Conservation (phyloP, 2,888 invertebrate genomes). For the Anoplius nigerrimus region DNA sequence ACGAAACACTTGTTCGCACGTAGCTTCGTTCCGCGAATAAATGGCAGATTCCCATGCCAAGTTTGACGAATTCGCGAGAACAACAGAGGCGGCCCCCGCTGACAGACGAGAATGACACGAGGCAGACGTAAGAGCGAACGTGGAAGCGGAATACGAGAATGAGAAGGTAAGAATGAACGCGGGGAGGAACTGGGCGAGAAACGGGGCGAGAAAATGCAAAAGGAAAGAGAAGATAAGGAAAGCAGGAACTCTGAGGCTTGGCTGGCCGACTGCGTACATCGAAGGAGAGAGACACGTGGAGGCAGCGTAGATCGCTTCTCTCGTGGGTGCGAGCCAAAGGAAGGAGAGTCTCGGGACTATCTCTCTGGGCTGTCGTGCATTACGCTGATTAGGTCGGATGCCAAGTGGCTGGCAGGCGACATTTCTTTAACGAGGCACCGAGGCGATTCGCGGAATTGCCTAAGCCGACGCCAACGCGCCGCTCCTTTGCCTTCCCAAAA, state of each 20-base stretch:
- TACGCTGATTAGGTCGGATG: constrained; percentile 4
- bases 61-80: too few relatives aligned
- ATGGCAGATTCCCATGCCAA: too few relatives aligned
- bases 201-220: not conserved
- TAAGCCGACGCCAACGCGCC: not conserved
- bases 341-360: not conserved
- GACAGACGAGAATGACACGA: too few relatives aligned
- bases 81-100: too few relatives aligned
- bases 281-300: not conserved
- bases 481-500: too few relatives aligned
- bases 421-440: constrained; percentile 1
- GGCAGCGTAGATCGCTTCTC: too few relatives aligned
- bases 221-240: not conserved
- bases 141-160: not conserved
- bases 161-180: not conserved
- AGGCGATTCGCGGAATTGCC: not conserved
- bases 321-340: not conserved
- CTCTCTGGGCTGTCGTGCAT: not conserved
- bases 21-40: too few relatives aligned
- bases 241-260: too few relatives aligned
- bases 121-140: too few relatives aligned
- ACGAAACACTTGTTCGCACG: too few relatives aligned
- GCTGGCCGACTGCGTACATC: not conserved
- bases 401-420: constrained; percentile 5
- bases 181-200: not conserved